Evolutionary conservation across 2,797 vertebrate genomes (phyloP), one percentile per base, ranked within the genome.

Genomic region (Myiotriccus ornatus): DNA sequence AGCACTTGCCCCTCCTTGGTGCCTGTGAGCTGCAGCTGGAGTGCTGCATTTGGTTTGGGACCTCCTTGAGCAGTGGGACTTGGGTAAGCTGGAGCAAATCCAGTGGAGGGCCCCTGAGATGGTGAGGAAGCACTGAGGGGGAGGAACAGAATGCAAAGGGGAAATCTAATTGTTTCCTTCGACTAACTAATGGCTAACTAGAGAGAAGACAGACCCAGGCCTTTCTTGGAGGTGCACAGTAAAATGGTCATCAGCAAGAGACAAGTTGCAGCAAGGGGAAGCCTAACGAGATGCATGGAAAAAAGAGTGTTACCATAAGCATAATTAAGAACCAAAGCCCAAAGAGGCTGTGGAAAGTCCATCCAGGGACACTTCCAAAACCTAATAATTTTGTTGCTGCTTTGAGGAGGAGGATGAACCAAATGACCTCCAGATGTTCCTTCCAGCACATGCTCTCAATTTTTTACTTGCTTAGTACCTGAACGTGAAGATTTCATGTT

Each of bases 381-480:
- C 44, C 23, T 80, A 86, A 22, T 60, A 49, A 77, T 44, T 46
- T 76, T 62, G 28, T 77, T 77, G 10, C 44, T 93, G 3, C 60
- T 84, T 91, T 63, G 67, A 92, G 63, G 30, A 90, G 23, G 19
- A 82, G 59, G 16, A 55, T 89, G 59, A 68, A 84, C 28, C 63
- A 84, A 84, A 94, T 50, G 75, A 76, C 35, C 74, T 95, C 89
- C 95, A 93, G 84, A 76, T 92, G 91, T 89, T 94, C 50, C 46
- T 89, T 91, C 52, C 18, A 91, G 39, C 43, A 55, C 14, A 24
- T 22, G 16, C 16, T 77, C 43, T 50, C 57, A 30, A 9, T 56
- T 76, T 89, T 90, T 87, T 63, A 8, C 79, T 74, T 67, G 25
- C 68, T 80, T 85, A 77, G 50, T 87, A 91, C 56, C 52, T 62